Evolutionary conservation across 2,113 vertebrate species (phyloP).

Genomic region (Crypturellus undulatus): DNA sequence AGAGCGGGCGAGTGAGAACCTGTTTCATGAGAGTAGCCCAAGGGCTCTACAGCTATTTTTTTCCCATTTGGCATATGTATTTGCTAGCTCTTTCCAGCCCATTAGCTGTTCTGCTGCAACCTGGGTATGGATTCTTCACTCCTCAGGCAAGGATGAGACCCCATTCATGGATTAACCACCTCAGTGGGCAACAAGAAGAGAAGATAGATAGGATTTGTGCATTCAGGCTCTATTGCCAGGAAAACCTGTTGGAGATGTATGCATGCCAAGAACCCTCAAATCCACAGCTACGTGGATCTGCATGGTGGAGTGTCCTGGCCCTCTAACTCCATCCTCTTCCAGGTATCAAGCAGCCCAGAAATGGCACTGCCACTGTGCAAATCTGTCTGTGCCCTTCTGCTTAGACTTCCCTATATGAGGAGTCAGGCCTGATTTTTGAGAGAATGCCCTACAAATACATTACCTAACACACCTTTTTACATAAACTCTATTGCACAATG

Average conservation of each 20-base stretch:
- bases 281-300: not conserved
- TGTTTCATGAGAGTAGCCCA: not conserved
- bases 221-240: not conserved
- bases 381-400: not conserved
- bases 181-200: constrained; percentile 22
- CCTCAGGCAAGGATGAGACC: not conserved
- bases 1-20: not conserved
- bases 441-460: not conserved
- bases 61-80: not conserved
- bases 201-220: not conserved
- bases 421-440: not conserved
- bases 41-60: not conserved
- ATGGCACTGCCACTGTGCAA: not conserved
- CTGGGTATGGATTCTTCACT: constrained; percentile 38
- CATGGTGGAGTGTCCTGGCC: not conserved
- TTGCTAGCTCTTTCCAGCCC: constrained; percentile 17
- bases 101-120: not conserved
- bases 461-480: constrained; percentile 51
- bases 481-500: constrained; percentile 42
- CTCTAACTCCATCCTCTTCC: no score
- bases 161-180: constrained; percentile 47
- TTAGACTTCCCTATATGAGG: not conserved
- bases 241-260: not conserved
- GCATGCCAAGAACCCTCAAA: fast-evolving
- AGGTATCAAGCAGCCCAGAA: not conserved